Percentiles rank a stretch among this genome's conserved stretches.
Evolutionary conservation across 2,888 invertebrate genomes (phyloP).

Genomic region (Lomographa bimaculata): DNA sequence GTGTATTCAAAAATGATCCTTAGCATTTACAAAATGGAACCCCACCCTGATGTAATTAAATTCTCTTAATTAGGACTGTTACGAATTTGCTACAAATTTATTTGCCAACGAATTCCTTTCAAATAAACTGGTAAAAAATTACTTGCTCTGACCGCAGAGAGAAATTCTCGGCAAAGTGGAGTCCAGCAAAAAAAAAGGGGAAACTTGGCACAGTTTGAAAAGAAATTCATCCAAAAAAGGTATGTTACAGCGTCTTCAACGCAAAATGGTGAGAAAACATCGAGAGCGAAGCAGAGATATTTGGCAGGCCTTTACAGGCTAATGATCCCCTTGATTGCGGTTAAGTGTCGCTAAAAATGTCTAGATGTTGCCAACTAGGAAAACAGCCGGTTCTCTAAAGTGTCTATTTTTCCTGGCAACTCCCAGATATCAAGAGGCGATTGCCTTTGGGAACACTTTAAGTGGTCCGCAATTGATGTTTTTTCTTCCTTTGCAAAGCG

Average conservation of each 20-base stretch:
- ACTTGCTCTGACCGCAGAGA: constrained; percentile 28
- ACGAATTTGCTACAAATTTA: constrained; percentile 16
- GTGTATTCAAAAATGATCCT: constrained; percentile 25
- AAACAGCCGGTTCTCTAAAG: constrained; percentile 75
- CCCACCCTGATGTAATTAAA: constrained; percentile 13
- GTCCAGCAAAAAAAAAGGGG: constrained; percentile 39
- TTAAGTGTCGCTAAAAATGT: constrained; percentile 80
- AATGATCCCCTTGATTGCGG: constrained; percentile 82
- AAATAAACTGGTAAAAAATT: constrained; percentile 22
- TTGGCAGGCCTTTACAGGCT: constrained; percentile 80
- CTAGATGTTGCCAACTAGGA: constrained; percentile 79
- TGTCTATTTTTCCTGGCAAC: constrained; percentile 78
- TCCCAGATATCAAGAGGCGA: constrained; percentile 73
- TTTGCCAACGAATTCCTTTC: constrained; percentile 28
- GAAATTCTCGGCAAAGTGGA: constrained; percentile 1
- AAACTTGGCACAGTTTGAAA: constrained; percentile 63
- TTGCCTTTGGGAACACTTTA: constrained; percentile 71
- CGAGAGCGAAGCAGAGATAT: constrained; percentile 69
- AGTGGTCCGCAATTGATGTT: constrained; percentile 61
- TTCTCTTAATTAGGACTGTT: constrained; percentile 28
- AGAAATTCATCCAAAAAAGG: constrained; percentile 64
- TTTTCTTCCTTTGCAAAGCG: constrained; percentile 26
- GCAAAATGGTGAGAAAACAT: constrained; percentile 74
- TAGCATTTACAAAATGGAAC: constrained; percentile 10
- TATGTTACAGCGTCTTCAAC: constrained; percentile 67